A percentile compares a stretch with the other conserved stretches of the same genome.
These are phyloP conservation scores for Chrysina gloriosa DNA, from an alignment of 2,888 invertebrate species.

Conservation along the genomic window DNA sequence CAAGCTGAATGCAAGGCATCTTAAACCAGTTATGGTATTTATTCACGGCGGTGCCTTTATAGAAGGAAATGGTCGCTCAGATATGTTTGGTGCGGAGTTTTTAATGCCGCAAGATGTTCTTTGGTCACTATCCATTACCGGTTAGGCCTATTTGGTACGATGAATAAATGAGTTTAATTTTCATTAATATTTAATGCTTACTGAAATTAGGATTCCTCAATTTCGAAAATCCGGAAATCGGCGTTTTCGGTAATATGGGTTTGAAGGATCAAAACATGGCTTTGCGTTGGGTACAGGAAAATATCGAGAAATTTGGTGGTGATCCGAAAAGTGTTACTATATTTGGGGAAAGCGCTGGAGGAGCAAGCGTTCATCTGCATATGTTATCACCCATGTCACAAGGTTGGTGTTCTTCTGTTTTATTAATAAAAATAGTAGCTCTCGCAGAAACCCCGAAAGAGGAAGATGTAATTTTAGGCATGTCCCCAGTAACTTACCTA, in stretches of 20 bases:
- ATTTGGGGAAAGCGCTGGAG: conserved; percentile 66
- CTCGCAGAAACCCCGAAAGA: too few relatives aligned
- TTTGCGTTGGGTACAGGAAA: conserved; percentile 64
- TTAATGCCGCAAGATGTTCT: conserved; percentile 68
- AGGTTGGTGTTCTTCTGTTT: too few relatives aligned
- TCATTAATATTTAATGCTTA: neutral
- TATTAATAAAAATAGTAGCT: too few relatives aligned
- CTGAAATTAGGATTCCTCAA: conserved; percentile 62
- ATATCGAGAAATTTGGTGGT: conserved; percentile 64
- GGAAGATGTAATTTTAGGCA: too few relatives aligned
- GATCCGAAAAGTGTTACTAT: conserved; percentile 64
- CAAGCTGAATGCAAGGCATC: neutral
- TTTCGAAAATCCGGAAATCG: conserved; percentile 60
- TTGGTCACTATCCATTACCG: conserved; percentile 66
- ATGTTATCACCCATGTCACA: conserved; percentile 64
- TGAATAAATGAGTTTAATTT: neutral
- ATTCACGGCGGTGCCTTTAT: conserved; percentile 27
- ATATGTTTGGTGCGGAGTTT: conserved; percentile 52
- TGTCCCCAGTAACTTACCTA: too few relatives aligned
- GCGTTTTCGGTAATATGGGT: conserved; percentile 65
- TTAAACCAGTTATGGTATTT: conserved; percentile 35
- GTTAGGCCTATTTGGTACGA: conserved; percentile 62
- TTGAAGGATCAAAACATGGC: conserved; percentile 66
- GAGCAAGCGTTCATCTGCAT: conserved; percentile 63
- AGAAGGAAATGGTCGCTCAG: conserved; percentile 8